Evolutionary conservation across 1,140 invertebrate genomes (phyloP).

Genomic region (Atopsyche davidsoni): DNA sequence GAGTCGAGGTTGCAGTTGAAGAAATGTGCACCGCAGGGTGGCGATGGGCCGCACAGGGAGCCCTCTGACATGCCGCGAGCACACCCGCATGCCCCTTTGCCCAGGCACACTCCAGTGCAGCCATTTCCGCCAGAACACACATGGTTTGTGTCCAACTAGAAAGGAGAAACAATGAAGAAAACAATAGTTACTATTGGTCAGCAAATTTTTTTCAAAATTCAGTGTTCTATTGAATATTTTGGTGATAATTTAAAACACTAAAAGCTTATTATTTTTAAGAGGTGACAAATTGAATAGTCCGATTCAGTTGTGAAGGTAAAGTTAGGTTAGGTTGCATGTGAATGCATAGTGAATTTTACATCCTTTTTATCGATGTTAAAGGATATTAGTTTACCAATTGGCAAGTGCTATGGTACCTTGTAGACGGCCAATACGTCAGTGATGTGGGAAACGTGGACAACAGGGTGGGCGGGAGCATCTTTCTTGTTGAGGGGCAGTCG

Average conservation of each 20-base stretch:
- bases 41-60: conserved; percentile 61
- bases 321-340: no score
- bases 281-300: no score
- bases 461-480: conserved; percentile 43
- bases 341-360: no score
- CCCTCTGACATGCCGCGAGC: conserved; percentile 68
- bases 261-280: no score
- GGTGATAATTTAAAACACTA: no score
- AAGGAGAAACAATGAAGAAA: no score
- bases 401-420: no score
- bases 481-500: conserved; percentile 47
- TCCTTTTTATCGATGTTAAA: no score
- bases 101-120: conserved; percentile 60
- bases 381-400: no score
- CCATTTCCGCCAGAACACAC: conserved; percentile 49
- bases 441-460: conserved; percentile 49
- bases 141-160: conserved; percentile 34
- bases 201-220: no score
- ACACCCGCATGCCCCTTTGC: conserved; percentile 60
- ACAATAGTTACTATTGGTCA: conserved; percentile 1
- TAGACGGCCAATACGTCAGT: conserved; percentile 56
- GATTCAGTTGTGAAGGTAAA: no score
- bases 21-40: conserved; percentile 68
- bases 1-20: conserved; percentile 64
- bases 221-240: no score